Evolutionary conservation across 2,797 vertebrate species (phyloP), one percentile per base, ranked within the genome.

Genomic region (Darevskia nairensis): DNA sequence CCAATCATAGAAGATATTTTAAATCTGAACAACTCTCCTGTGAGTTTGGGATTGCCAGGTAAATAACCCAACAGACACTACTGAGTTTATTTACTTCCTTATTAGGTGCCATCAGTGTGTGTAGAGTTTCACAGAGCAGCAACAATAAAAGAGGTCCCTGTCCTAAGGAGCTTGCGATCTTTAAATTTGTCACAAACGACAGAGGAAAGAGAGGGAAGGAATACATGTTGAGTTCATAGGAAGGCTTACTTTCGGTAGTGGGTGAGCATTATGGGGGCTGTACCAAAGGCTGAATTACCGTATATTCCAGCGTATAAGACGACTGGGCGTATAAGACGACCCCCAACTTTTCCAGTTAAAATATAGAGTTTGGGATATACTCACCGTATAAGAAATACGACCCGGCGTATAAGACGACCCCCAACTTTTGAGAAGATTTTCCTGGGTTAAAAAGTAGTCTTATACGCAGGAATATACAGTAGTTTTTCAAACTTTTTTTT

Each of bases 1-100:
- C 85, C 95, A 2, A 7, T 93, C 41, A 93, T 95, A 75, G 98
- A 99, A 76, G 98, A 99, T 81, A 89, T 99, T 90, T 97, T 99
- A 95, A 97, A 98, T 95, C 95, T 99, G 74, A 97, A 98, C 82
- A 92, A 96, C 80, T 93, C 98, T 44, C 95, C 96, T 64, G 96
- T 96, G 64, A 97, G 95, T 84, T 96, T 97, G 64, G 98, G 97
- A 92, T 96, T 96, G 89, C 94, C 97, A 95, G 96, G 97, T 97
- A 94, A 50, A 94, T 91, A 90, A 13, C 3, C 59, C 25, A 0
- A 9, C 35, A 27, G 9, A 44, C 78, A 91, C 89, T 84, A 35
- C 69, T 89, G 74, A 85, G 71, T 80, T 75, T 82, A 39, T 77
- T 55, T 79, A 3, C 15, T 72, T 15, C 35, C 35, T 23, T 29